Conservation (phyloP, 2,888 invertebrate species). For the Pyralis farinalis region DNA sequence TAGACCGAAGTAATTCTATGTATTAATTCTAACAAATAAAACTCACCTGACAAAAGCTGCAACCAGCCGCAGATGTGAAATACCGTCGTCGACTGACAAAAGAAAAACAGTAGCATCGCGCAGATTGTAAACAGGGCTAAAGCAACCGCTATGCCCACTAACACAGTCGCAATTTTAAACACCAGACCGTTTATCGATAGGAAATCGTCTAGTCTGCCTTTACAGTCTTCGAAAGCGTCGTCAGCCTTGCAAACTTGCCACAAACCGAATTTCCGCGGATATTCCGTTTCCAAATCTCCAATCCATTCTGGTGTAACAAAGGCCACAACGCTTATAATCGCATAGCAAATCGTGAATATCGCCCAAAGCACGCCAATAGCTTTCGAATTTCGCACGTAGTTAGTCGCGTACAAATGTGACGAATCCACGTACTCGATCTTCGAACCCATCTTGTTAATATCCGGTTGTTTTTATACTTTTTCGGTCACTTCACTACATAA, state of each 20-base stretch:
- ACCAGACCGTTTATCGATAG: slow-evolving; percentile 90
- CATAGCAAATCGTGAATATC: slow-evolving; percentile 98
- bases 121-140: slow-evolving; percentile 93
- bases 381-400: slow-evolving; percentile 94
- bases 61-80: slow-evolving; percentile 97
- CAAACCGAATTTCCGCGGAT: slow-evolving; percentile 94
- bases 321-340: slow-evolving; percentile 96
- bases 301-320: slow-evolving; percentile 98
- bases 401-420: slow-evolving; percentile 93
- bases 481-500: slow-evolving; percentile 30
- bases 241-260: slow-evolving; percentile 93
- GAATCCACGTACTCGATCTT: slow-evolving; percentile 96
- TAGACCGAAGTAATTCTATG: too few relatives aligned
- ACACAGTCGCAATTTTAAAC: slow-evolving; percentile 93
- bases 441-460: slow-evolving; percentile 86
- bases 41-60: slow-evolving; percentile 96
- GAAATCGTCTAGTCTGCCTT: slow-evolving; percentile 91
- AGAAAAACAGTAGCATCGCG: slow-evolving; percentile 95
- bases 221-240: slow-evolving; percentile 90
- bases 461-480: slow-evolving; percentile 46
- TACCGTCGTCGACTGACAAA: slow-evolving; percentile 94
- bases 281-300: slow-evolving; percentile 90
- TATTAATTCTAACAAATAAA: too few relatives aligned
- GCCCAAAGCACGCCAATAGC: slow-evolving; percentile 99
- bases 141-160: slow-evolving; percentile 92